phyloP scores from a whole-genome alignment of 2,797 vertebrate species.

The Diglossa cyanea region DNA sequence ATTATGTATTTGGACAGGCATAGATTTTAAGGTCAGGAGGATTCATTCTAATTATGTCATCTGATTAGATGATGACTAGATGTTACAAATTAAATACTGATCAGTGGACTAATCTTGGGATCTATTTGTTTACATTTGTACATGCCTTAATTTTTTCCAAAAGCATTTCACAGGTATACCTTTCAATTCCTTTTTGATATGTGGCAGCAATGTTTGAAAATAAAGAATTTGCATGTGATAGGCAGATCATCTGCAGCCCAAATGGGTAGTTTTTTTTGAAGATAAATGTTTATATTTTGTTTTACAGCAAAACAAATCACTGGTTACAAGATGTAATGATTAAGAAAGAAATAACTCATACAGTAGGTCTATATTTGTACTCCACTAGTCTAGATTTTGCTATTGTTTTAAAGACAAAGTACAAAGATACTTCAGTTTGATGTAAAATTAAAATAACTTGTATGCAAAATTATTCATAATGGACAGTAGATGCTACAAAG shows the following conservation, averaged over 20 bases:
- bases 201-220: not conserved
- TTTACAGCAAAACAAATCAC: not conserved
- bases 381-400: not conserved
- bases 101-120: not conserved
- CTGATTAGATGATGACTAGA: not conserved
- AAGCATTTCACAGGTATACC: not conserved
- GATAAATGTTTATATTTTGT: not conserved
- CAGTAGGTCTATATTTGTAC: not conserved
- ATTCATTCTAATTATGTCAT: not conserved
- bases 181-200: not conserved
- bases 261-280: not conserved
- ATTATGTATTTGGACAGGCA: not conserved
- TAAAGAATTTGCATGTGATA: not conserved
- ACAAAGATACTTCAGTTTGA: not conserved
- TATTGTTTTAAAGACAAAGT: not conserved
- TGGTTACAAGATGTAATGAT: not conserved
- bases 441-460: not conserved
- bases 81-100: not conserved
- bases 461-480: not conserved
- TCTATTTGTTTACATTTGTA: not conserved
- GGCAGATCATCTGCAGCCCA: not conserved
- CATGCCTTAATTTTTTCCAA: not conserved
- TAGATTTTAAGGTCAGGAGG: not conserved
- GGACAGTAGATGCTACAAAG: not conserved
- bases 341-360: not conserved